Base-by-base conservation (phyloP, 2,888 invertebrate genomes). In the Carabus problematicus region DNA sequence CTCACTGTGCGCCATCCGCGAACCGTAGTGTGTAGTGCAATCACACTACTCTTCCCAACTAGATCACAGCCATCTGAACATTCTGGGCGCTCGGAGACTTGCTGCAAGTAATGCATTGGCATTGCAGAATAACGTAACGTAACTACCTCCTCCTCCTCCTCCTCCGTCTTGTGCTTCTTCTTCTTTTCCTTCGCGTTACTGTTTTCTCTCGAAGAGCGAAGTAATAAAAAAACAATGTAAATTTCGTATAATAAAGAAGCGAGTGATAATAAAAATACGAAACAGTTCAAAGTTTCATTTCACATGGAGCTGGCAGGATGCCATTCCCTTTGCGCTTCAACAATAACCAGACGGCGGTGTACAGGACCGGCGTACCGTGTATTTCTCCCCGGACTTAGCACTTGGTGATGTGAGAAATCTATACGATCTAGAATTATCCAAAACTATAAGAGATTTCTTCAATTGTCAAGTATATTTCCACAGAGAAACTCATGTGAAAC, bases 241-340 rank as follows among this genome's bases (percentile, higher is more conserved):
- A 71, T 72, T 73, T 71, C 70, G 70, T 71, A 73, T 74, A 75
- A 75, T 75, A 75, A 75, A 75, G 75, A 75, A 75, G 74, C 75
- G 74, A 72, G 74, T 73, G 73, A 75, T 74, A 75, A 74, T 75
- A 76, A 75, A 76, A 75, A 75, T 75, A 73, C 74, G 74, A 75
- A 75, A 74, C 74, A 73, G 71, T 73, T 70, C 70, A 70, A 70
- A 74, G 74, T 75, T 75, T 75, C 75, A 74, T 75, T 75, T 74
- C 73, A 74, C 72, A 74, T 60, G 60, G 42, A 18, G 45, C 67
- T 67, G 67, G 67, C 67, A 60, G 41, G 9, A 40, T 49, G 60
- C 67, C 67, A 60, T 29, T 42, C 61, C 19, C 45, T 64, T 52
- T 29, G 29, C 52, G 41, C 52, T 54, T 54, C 49, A 52, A 52